Base-by-base conservation (phyloP, 2,113 vertebrate genomes). In the Lepisosteus oculatus region DNA sequence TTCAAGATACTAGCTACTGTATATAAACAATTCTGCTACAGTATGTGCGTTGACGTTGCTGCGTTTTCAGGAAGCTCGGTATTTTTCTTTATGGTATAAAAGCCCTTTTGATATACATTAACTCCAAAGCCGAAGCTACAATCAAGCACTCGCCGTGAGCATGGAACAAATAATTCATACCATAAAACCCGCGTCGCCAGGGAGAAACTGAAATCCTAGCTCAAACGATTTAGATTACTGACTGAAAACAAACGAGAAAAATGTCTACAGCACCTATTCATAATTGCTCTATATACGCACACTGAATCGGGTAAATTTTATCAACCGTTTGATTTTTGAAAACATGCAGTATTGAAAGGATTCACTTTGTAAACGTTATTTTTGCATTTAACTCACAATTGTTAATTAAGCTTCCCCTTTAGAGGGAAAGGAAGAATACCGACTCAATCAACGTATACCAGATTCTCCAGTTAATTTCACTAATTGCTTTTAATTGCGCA, bases 101-200 rank as follows among this genome's bases (percentile, higher is more conserved):
- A 29, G 29, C 29, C 29, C 1, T 29, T 29, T 29, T 29, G 29
- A 29, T 29, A 29, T 29, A 29, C 29, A 29, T 61, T n/a, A 56
- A 72, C 43, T 41, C 43, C 29, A 17, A 51, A 59, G 15, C 55
- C 55, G 51, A 41, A 68, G 43, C 65, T 73, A 73, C 76, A 69
- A 70, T 55, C 42, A 62, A 11, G 9, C 59, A 41, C 67, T 76
- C 67, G 54, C 73, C 64, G 68, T 51, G 47, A 9, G 47, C 5
- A 9, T 51, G 69, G 67, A 71, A 67, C 63, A n/a, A n/a, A n/a
- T n/a, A 71, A 71, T 79, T 71, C 71, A 77, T 73, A 77, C 69
- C 67, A 68, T 64, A 65, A 29, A 68, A 76, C 74, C 59, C 59
- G 14, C 59, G 79, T 80, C 79, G 76, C 73, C 59, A 68, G 71